Evolutionary conservation across 2,113 vertebrate species (phyloP).

Genomic region (Aythya baeri): DNA sequence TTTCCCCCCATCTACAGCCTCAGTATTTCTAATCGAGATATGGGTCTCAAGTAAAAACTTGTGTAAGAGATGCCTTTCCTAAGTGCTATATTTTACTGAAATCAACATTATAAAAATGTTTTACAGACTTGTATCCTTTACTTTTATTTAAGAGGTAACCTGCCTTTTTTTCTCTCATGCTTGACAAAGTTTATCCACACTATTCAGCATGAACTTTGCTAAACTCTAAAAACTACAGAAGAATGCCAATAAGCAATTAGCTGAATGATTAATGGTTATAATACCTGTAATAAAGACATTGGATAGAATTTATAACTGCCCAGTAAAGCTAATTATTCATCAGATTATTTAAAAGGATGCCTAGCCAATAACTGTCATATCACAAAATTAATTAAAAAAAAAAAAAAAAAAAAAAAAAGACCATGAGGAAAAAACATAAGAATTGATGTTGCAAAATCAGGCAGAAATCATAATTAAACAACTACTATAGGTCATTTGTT

Average conservation of each 20-base stretch:
- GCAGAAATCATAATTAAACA: neutral
- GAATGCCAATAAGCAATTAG: slow-evolving; percentile 64
- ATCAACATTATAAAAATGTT: neutral
- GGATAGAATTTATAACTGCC: slow-evolving; percentile 43
- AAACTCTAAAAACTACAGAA: slow-evolving; percentile 39
- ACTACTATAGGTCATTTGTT: neutral
- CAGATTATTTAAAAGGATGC: slow-evolving; percentile 24
- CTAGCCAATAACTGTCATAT: slow-evolving; percentile 34
- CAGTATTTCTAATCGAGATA: neutral
- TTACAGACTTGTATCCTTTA: neutral
- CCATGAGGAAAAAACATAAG: neutral
- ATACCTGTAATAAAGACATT: slow-evolving; percentile 44
- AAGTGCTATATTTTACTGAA: neutral
- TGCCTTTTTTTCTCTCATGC: neutral
- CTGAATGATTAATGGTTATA: slow-evolving; percentile 65
- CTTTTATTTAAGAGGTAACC: neutral
- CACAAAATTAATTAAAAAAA: neutral
- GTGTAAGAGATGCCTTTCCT: neutral
- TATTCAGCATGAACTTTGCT: slow-evolving; percentile 28
- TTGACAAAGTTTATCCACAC: neutral
- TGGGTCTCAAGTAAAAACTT: neutral
- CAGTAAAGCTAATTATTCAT: slow-evolving; percentile 51
- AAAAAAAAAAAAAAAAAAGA: neutral
- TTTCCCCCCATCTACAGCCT: neutral
- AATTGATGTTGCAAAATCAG: neutral